phyloP scores from a whole-genome alignment of 2,888 invertebrate species.

The Tinea pellionella region DNA sequence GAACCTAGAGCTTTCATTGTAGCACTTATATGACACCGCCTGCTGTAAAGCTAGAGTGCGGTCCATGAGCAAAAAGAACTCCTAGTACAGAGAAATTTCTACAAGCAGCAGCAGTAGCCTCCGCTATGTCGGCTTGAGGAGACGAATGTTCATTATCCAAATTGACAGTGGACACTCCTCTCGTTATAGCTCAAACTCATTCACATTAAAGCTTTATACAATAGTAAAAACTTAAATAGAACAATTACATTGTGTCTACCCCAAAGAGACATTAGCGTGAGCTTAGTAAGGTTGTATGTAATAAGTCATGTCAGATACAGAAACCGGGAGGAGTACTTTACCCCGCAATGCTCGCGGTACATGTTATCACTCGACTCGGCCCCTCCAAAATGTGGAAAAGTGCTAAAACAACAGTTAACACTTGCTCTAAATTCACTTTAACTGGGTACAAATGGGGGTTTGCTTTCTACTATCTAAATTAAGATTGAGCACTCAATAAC shows the following conservation, averaged over 20 bases:
- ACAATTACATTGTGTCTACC: not conserved
- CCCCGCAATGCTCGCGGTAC: not conserved
- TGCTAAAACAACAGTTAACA: slow-evolving; percentile 13
- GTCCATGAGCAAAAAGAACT: too few relatives aligned
- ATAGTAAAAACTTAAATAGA: too few relatives aligned
- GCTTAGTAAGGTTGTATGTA: slow-evolving; percentile 45
- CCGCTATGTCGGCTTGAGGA: too few relatives aligned
- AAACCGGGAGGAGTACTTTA: slow-evolving; percentile 23
- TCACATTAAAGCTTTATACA: too few relatives aligned
- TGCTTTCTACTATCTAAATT: slow-evolving; percentile 7
- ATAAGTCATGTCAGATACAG: slow-evolving; percentile 68
- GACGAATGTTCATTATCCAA: too few relatives aligned
- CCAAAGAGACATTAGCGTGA: not conserved
- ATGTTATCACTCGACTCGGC: not conserved
- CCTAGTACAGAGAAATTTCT: too few relatives aligned
- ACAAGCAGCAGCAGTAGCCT: too few relatives aligned
- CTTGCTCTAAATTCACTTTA: slow-evolving; percentile 14
- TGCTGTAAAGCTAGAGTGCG: too few relatives aligned
- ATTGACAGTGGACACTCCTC: too few relatives aligned
- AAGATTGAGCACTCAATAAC: slow-evolving; percentile 3
- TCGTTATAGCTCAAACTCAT: too few relatives aligned
- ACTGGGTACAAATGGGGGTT: slow-evolving; percentile 10
- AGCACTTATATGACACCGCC: too few relatives aligned
- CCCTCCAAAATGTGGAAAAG: slow-evolving; percentile 12
- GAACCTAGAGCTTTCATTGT: too few relatives aligned